Base-by-base conservation (phyloP, 2,797 vertebrate species). In the Paedocypris micromegethes region DNA sequence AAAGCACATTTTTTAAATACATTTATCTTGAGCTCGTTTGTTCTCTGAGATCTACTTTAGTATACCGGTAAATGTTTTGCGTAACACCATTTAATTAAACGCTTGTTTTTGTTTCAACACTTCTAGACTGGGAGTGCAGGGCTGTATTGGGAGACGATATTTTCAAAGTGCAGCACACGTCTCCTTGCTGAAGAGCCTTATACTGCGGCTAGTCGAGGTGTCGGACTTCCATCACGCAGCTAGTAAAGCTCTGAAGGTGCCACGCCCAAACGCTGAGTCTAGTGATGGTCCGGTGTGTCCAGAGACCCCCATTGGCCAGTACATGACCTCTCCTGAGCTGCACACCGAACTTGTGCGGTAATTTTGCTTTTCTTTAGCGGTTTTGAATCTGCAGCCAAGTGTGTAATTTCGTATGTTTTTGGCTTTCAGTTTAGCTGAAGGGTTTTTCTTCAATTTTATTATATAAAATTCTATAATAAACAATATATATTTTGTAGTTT, bases 161-260 rank as follows among this genome's bases (percentile, higher is more conserved):
- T 99, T 98, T 84, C 92, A 92, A 73, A 86, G 84, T 49, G 85
- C 91, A 2, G 81, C 87, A 72, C 92, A 96, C 2, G 5, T 80
- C 1, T 77, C 46, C 70, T 85, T 99, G 64, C 80, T 99, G 5
- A 91, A 83, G 71, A 92, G 95, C 63, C 87, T 98, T 83, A 95
- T 90, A 72, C 91, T 90, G 55, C 90, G 94, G 9, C 86, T 97
- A 70, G 88, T 87, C 3, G 93, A 94, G 72, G 89, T 95, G 66
- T 95, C 93, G 0, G 96, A 99, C 78, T 99, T 98, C 82, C 96
- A 99, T 83, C 94, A 98, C 0, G 84, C 89, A 52, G 96, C 95
- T 55, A 93, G 95, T 77, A 96, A 96, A 82, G 95, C 93, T 4
- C 83, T 98, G 44, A 89, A 90, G 52, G 87, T 91, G 9, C 89